Evolutionary conservation across 2,888 invertebrate genomes (phyloP), one percentile per base, ranked within the genome.

Genomic region (Drosophila longiperda): DNA sequence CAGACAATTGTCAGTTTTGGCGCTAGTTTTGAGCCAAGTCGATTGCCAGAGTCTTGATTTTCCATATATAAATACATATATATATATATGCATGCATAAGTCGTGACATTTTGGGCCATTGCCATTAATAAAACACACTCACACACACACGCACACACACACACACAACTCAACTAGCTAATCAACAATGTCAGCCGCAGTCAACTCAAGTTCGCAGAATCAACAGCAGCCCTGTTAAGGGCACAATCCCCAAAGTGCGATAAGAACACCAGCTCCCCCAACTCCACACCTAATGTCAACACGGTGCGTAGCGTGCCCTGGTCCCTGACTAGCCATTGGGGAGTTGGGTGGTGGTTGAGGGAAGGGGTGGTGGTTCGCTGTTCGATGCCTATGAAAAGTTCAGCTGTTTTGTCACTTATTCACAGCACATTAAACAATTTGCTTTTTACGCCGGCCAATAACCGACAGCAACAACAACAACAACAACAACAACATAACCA

Each of bases 371-470:
- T 29, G 40, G 20, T 2, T 33, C n/a, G 23, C 15, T 33, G 45
- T 60, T 45, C 62, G 67, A 81, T 71, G 87, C 85, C 85, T 89
- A 82, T 64, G 70, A 79, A 64, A 73, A 85, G 88, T 87, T 89
- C 75, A 85, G 90, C 90, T 89, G 85, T 89, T 90, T 83, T 90
- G 87, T 90, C 87, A 87, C 87, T 90, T 87, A 89, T 91, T 87
- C 86, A 91, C 90, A 90, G 91, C 86, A 91, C 91, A 91, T 91
- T 91, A 91, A 91, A 89, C 91, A 91, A 91, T 91, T 91, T 90
- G 83, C 84, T 89, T 89, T 84, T 90, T 88, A 87, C 84, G 90
- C 90, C 89, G 80, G 76, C 86, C 88, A 87, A 86, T 83, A 87
- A 82, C 57, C 42, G 57, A 32, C 80, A 83, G 61, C 73, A 87